These are phyloP conservation scores for Chaetoderma sp. DNA, from an alignment of 2,888 invertebrate genomes.

Conservation along the genomic window DNA sequence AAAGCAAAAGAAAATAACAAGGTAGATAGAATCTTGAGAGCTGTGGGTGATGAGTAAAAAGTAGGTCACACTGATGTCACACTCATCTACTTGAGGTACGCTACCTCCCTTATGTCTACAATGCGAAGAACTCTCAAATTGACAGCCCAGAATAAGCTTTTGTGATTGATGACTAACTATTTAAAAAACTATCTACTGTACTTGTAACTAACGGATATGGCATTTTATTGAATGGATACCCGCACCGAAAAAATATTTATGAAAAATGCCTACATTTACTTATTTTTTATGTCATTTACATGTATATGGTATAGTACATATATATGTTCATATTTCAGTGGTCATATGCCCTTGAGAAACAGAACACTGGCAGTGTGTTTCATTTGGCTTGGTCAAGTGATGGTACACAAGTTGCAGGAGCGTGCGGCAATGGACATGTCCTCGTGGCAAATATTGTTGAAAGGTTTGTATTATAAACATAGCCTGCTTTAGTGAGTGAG, in stretches of 20 bases:
- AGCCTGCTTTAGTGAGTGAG: too few relatives aligned
- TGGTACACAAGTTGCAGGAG: conserved; percentile 93
- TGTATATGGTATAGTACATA: not conserved
- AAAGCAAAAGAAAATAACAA: too few relatives aligned
- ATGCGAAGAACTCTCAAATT: not conserved
- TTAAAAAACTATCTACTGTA: not conserved
- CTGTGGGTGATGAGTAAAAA: too few relatives aligned
- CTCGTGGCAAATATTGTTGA: conserved; percentile 92
- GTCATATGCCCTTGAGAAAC: conserved; percentile 92
- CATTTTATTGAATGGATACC: too few relatives aligned
- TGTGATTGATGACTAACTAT: not conserved
- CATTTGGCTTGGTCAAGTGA: conserved; percentile 93
- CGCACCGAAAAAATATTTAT: not conserved
- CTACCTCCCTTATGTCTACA: not conserved
- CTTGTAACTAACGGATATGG: too few relatives aligned
- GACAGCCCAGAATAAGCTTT: too few relatives aligned
- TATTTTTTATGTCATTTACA: not conserved
- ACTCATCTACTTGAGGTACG: not conserved
- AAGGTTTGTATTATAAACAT: conserved; percentile 72
- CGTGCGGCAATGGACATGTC: conserved; percentile 92
- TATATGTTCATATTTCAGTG: conserved; percentile 75
- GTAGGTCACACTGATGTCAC: too few relatives aligned
- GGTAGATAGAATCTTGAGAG: too few relatives aligned
- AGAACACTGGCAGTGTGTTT: conserved; percentile 89
- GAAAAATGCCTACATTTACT: not conserved